Conservation (phyloP, 2,888 invertebrate genomes). For the Rhorus exstirpatorius region DNA sequence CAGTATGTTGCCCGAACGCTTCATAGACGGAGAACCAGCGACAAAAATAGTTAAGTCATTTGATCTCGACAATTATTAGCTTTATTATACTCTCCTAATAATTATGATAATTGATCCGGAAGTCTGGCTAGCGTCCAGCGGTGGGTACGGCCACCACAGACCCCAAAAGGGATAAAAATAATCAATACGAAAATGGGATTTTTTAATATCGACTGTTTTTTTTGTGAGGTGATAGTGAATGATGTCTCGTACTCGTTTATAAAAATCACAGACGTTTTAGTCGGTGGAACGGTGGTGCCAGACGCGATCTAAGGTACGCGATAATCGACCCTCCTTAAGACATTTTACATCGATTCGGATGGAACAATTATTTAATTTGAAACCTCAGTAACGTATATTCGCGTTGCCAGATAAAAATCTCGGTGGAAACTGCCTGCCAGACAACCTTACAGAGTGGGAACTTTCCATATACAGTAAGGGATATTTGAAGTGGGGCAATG, state of each 20-base stretch:
- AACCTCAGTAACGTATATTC: too few species aligned
- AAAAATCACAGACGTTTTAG: slow-evolving; percentile 10
- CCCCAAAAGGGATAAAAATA: background rate
- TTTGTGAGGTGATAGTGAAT: slow-evolving; percentile 15
- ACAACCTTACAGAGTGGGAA: too few species aligned
- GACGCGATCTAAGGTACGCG: background rate
- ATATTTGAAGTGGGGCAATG: too few species aligned
- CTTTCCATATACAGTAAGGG: too few species aligned
- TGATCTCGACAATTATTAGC: background rate
- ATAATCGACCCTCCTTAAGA: slow-evolving; percentile 11
- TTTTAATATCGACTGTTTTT: slow-evolving; percentile 3
- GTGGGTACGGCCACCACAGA: slow-evolving; percentile 1
- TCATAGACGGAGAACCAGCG: too few species aligned
- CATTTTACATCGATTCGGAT: too few species aligned
- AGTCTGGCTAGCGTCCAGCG: slow-evolving; percentile 13
- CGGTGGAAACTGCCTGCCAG: too few species aligned
- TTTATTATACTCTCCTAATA: slow-evolving; percentile 7
- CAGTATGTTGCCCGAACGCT: too few species aligned
- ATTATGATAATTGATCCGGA: slow-evolving; percentile 11
- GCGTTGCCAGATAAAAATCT: too few species aligned
- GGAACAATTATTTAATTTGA: too few species aligned
- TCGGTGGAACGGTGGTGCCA: background rate
- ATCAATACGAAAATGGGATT: too few species aligned
- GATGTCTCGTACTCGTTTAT: slow-evolving; percentile 18
- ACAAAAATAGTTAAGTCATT: slow-evolving; percentile 12